Percentiles rank a stretch among this genome's conserved stretches.
Conservation (phyloP, 2,888 invertebrate species). For the Chymomyza fuscimana region DNA sequence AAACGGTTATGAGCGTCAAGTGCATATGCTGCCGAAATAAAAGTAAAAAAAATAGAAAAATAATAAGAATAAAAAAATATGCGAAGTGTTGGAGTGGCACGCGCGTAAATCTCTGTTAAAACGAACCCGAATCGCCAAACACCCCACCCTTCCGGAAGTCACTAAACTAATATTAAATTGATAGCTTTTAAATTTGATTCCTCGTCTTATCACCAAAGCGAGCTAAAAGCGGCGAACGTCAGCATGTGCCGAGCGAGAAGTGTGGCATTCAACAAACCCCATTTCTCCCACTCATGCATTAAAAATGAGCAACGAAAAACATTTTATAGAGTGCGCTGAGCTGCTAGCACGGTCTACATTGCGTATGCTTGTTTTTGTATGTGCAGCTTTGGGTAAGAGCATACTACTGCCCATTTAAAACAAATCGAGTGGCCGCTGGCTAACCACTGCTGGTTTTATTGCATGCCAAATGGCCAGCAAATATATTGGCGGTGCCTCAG, state of each 20-base stretch:
- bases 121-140: conserved; percentile 29
- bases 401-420: conserved; percentile 15
- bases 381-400: background rate
- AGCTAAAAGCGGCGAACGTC: conserved; percentile 29
- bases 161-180: conserved; percentile 72
- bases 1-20: conserved; percentile 43
- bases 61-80: conserved; percentile 6
- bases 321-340: conserved; percentile 51
- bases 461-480: background rate
- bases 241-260: background rate
- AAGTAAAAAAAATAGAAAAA: conserved; percentile 11
- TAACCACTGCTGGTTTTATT: conserved; percentile 10
- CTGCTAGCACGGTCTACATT: conserved; percentile 32
- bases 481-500: background rate
- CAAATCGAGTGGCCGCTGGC: conserved; percentile 21
- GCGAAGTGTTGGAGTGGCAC: conserved; percentile 37
- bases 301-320: conserved; percentile 64
- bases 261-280: background rate
- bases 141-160: conserved; percentile 40
- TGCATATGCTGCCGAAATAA: conserved; percentile 32
- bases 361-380: conserved; percentile 45
- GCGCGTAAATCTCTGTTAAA: conserved; percentile 41
- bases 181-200: conserved; percentile 78
- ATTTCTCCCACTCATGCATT: conserved; percentile 54
- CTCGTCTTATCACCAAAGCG: conserved; percentile 70